These are phyloP conservation scores for Drosophila suboccidentalis DNA, from an alignment of 2,888 invertebrate species.

Conservation along the genomic window DNA sequence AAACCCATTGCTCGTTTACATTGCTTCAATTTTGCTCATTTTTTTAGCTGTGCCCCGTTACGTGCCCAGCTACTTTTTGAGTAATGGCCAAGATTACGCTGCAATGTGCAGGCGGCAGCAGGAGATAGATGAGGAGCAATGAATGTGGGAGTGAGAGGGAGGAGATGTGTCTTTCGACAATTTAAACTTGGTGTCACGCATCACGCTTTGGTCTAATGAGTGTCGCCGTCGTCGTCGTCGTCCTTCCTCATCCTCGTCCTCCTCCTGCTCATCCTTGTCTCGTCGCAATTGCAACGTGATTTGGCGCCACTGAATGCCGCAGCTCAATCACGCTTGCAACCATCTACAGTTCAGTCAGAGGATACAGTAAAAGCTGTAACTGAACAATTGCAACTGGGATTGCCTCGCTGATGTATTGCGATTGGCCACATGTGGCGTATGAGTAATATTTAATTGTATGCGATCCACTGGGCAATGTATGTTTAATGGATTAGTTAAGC, in stretches of 20 bases:
- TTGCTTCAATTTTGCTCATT: conserved; percentile 39
- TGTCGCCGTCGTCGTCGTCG: conserved; percentile 44
- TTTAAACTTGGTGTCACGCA: conserved; percentile 77
- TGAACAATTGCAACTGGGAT: conserved; percentile 11
- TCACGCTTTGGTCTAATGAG: conserved; percentile 75
- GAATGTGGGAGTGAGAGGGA: neutral
- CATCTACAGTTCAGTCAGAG: conserved; percentile 19
- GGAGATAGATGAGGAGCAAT: conserved; percentile 37
- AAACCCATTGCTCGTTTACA: conserved; percentile 42
- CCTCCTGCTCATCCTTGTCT: conserved; percentile 31
- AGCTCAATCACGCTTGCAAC: conserved; percentile 59
- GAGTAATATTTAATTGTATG: conserved; percentile 57
- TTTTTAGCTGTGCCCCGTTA: conserved; percentile 46
- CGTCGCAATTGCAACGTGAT: conserved; percentile 73
- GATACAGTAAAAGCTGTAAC: conserved; percentile 11
- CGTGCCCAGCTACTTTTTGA: conserved; percentile 73
- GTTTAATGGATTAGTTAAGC: conserved; percentile 32
- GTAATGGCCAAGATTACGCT: conserved; percentile 77
- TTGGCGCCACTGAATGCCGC: conserved; percentile 61
- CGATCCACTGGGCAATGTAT: conserved; percentile 21
- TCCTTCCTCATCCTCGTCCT: conserved; percentile 32
- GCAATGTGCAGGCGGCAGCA: conserved; percentile 53
- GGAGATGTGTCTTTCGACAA: conserved; percentile 61
- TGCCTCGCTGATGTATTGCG: conserved; percentile 39
- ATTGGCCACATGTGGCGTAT: conserved; percentile 53